Conservation (phyloP, 1,140 invertebrate species). For the Chironomus striatipennis region DNA sequence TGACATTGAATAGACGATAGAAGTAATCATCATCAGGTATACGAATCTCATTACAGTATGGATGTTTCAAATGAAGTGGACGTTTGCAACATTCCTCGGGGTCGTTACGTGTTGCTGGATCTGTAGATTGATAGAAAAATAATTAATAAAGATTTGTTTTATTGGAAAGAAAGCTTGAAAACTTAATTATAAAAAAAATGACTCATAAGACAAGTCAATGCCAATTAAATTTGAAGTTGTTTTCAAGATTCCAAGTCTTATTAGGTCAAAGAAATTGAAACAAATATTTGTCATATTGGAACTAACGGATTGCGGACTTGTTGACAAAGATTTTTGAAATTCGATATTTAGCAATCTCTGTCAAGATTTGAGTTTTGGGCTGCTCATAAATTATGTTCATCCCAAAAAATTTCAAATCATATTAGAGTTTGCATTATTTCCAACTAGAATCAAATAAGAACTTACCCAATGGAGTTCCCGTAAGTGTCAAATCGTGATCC, state of each 20-base stretch:
- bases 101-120: slow-evolving; percentile 74
- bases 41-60: slow-evolving; percentile 83
- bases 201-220: neutral
- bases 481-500: slow-evolving; percentile 88
- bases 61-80: slow-evolving; percentile 68
- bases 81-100: slow-evolving; percentile 80
- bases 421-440: no score
- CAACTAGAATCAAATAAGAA: no score
- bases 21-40: slow-evolving; percentile 88
- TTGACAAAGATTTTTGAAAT: no score
- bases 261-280: no score
- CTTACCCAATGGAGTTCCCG: slow-evolving; percentile 73
- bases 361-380: no score
- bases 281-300: no score
- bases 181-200: neutral
- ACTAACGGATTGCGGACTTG: no score
- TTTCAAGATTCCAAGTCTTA: neutral
- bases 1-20: slow-evolving; percentile 73
- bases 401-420: no score
- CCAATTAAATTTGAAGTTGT: slow-evolving; percentile 2
- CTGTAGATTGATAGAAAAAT: slow-evolving; percentile 40
- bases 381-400: no score
- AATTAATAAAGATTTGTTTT: no score
- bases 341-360: no score
- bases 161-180: neutral